Conservation (phyloP, 2,113 vertebrate species). For the Cheilinus undulatus region DNA sequence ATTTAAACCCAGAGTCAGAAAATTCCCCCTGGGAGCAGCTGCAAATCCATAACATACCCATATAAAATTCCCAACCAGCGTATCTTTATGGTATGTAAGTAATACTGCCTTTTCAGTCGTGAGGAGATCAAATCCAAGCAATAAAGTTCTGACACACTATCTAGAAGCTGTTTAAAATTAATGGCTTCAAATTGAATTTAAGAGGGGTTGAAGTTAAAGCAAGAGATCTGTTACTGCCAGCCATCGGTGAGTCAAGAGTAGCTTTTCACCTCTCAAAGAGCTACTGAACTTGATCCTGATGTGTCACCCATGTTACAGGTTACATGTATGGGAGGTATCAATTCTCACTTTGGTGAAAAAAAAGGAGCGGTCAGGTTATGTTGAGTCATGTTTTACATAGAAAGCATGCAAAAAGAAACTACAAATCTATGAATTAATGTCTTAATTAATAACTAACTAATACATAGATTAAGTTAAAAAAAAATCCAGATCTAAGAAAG, state of each 20-base stretch:
- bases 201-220: constrained; percentile 59
- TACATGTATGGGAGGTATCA: constrained; percentile 54
- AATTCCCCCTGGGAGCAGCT: constrained; percentile 14
- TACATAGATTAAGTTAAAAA: no score
- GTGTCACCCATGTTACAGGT: constrained; percentile 66
- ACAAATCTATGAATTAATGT: neutral
- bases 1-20: constrained; percentile 14
- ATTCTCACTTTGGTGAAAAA: constrained; percentile 28
- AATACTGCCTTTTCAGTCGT: constrained; percentile 23
- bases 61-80: constrained; percentile 16
- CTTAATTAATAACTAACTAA: no score
- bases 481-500: no score
- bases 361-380: neutral
- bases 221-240: constrained; percentile 66
- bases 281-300: constrained; percentile 66
- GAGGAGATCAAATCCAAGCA: constrained; percentile 34
- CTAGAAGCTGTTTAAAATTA: constrained; percentile 70
- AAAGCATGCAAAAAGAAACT: neutral
- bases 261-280: constrained; percentile 66
- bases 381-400: constrained; percentile 40
- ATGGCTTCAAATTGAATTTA: constrained; percentile 70
- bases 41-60: neutral
- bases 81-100: constrained; percentile 36
- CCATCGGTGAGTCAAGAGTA: constrained; percentile 61
- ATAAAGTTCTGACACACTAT: constrained; percentile 63